Percentiles rank a stretch among this genome's conserved stretches.
These are phyloP conservation scores for Emydoidea blandingii DNA, from an alignment of 2,797 vertebrate genomes.

Conservation along the genomic window DNA sequence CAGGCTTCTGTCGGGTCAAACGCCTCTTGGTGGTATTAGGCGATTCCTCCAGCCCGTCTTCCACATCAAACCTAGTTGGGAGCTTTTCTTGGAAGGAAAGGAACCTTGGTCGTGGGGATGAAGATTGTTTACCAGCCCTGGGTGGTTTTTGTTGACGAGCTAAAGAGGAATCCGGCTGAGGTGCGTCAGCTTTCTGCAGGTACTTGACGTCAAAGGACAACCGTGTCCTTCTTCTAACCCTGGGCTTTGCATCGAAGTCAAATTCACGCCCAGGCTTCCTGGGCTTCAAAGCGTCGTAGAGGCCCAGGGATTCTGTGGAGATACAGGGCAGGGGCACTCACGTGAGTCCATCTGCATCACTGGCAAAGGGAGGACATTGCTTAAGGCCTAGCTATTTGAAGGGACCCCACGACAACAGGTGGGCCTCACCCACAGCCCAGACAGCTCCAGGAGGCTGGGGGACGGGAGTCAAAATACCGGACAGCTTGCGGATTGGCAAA, in stretches of 20 bases:
- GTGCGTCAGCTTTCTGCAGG: neutral
- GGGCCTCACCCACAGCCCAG: neutral
- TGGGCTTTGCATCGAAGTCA: neutral
- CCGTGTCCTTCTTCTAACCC: neutral
- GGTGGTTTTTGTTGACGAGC: neutral
- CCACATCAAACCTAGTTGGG: neutral
- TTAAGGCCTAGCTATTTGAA: neutral
- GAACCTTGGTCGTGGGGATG: neutral
- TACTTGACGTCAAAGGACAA: neutral
- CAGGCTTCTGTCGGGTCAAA: neutral
- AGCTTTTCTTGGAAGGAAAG: neutral
- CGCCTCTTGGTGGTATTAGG: neutral
- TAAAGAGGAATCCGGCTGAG: neutral
- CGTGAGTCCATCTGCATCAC: neutral
- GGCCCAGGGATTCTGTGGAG: neutral
- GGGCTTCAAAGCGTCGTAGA: neutral
- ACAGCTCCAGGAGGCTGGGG: neutral
- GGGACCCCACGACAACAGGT: neutral
- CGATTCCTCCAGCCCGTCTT: neutral
- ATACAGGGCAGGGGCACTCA: neutral
- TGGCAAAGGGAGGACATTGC: neutral
- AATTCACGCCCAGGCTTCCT: neutral
- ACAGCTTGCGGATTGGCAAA: neutral
- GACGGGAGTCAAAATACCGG: neutral
- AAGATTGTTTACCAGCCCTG: neutral